These are phyloP conservation scores for Cyprinella venusta DNA, from an alignment of 2,797 vertebrate genomes.

Conservation along the genomic window DNA sequence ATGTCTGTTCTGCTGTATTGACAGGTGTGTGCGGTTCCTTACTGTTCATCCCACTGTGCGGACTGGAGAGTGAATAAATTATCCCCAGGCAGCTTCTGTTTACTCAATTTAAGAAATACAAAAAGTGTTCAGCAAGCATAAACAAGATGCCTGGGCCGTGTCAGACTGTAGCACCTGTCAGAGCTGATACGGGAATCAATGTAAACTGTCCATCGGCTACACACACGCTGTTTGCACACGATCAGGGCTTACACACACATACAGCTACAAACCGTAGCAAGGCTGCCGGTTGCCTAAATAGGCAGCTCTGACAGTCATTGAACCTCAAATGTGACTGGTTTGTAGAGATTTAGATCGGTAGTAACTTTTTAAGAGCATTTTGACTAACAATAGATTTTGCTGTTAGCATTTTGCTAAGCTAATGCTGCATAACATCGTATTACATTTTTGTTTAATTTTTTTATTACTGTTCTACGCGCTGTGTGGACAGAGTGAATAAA, in stretches of 20 bases:
- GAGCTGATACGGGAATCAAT: conserved; percentile 69
- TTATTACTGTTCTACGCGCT: conserved; percentile 69
- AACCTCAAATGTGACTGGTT: conserved; percentile 1
- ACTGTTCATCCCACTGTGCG: conserved; percentile 71
- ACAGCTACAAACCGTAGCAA: conserved; percentile 23
- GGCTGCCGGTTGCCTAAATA: conserved; percentile 3
- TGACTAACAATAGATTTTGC: background rate
- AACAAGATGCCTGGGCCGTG: conserved; percentile 74
- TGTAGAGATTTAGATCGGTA: background rate
- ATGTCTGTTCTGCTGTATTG: conserved; percentile 67
- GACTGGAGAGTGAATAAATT: conserved; percentile 78
- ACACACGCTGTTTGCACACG: conserved; percentile 34
- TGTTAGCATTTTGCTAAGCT: background rate
- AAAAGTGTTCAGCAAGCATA: conserved; percentile 68
- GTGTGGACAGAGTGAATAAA: conserved; percentile 75
- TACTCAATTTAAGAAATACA: conserved; percentile 77
- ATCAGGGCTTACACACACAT: conserved; percentile 43
- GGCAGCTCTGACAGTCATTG: background rate
- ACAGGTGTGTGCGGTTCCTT: conserved; percentile 72
- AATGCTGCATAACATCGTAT: background rate
- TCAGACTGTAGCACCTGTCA: conserved; percentile 79
- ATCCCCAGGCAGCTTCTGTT: conserved; percentile 78
- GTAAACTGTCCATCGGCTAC: conserved; percentile 42
- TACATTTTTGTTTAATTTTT: background rate
- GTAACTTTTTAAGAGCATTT: background rate